Evolutionary conservation across 2,113 vertebrate species (phyloP).

Genomic region (Podiceps cristatus): DNA sequence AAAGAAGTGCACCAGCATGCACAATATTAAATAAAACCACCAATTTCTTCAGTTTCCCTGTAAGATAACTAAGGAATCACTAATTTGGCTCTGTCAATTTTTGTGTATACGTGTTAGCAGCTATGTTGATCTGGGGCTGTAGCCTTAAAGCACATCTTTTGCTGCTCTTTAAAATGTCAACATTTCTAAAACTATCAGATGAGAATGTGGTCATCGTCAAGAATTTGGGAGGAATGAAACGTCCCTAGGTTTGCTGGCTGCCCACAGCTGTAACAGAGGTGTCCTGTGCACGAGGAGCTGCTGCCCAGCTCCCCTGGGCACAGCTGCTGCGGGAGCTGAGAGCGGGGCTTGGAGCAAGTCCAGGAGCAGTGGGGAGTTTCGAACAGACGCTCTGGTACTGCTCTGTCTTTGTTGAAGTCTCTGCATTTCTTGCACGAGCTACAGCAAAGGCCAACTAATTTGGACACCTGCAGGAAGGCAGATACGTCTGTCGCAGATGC

Average conservation of each 20-base stretch:
- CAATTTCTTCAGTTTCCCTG: background rate
- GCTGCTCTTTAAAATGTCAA: background rate
- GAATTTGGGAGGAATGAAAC: background rate
- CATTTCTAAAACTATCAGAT: background rate
- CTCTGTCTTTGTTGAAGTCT: background rate
- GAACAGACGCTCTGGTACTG: background rate
- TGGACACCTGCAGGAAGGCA: background rate
- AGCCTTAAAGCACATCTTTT: background rate
- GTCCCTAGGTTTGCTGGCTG: background rate
- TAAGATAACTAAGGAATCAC: background rate
- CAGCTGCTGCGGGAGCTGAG: background rate
- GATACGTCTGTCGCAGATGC: background rate
- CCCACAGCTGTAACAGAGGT: background rate
- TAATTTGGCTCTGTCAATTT: background rate
- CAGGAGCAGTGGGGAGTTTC: background rate
- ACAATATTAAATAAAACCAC: background rate
- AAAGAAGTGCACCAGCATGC: background rate
- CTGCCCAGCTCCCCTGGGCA: background rate
- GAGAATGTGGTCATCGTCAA: background rate
- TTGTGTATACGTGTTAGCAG: background rate
- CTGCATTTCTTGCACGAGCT: background rate
- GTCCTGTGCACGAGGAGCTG: background rate
- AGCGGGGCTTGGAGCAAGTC: background rate
- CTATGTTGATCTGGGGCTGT: background rate
- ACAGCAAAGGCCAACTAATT: background rate